phyloP scores from a whole-genome alignment of 2,113 vertebrate species.

The Nerophis ophidion region DNA sequence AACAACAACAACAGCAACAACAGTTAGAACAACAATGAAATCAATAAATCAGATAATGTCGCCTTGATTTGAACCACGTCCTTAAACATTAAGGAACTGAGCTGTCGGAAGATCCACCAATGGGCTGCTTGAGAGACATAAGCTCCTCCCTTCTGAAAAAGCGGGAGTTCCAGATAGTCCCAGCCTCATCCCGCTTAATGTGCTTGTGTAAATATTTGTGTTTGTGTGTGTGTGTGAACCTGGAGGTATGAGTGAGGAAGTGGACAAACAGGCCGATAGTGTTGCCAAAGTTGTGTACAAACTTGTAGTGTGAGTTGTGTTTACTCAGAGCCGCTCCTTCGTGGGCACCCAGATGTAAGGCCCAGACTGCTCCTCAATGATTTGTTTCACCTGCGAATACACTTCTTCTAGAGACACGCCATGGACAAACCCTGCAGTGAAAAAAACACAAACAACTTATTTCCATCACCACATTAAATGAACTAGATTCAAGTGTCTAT shows the following conservation, averaged over 20 bases:
- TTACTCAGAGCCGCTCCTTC: conserved; percentile 88
- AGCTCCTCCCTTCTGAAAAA: conserved; percentile 61
- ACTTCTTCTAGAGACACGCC: conserved; percentile 92
- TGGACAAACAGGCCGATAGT: conserved; percentile 6
- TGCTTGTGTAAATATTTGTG: conserved; percentile 38
- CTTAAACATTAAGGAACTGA: conserved; percentile 99
- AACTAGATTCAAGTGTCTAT: too few species aligned
- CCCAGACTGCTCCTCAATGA: conserved; percentile 95
- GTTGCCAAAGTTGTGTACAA: conserved; percentile 14
- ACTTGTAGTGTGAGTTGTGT: conserved; percentile 23
- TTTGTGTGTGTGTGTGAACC: conserved; percentile 12
- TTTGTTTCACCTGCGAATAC: conserved; percentile 92
- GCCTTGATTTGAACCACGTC: conserved; percentile 83
- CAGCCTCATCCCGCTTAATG: conserved; percentile 42
- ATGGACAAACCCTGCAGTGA: conserved; percentile 84
- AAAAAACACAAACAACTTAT: neutral
- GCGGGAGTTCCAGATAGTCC: conserved; percentile 59
- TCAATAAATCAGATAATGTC: conserved; percentile 70
- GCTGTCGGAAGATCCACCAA: conserved; percentile 77
- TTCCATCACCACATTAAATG: too few species aligned
- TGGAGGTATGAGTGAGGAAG: conserved; percentile 22
- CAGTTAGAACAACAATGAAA: conserved; percentile 73
- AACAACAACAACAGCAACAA: conserved; percentile 65
- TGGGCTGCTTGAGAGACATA: conserved; percentile 80
- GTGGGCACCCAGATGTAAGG: conserved; percentile 95